Conservation (phyloP, 1,140 invertebrate genomes). For the Aphelinus certus region DNA sequence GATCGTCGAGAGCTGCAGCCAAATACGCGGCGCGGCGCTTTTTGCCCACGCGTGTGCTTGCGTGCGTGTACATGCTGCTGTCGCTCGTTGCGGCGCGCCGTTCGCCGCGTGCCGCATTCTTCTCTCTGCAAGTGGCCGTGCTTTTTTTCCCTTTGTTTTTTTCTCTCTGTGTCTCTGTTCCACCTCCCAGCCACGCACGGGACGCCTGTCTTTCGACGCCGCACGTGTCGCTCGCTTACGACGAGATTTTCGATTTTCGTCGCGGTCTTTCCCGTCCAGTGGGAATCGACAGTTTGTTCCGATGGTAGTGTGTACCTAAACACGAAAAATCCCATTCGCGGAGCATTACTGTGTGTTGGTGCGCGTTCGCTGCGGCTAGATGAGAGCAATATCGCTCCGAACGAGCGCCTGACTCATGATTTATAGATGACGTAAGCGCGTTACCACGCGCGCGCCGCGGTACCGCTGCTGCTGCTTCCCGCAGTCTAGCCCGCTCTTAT, state of each 20-base stretch:
- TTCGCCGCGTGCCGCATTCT: slow-evolving; percentile 44
- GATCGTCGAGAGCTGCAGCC: slow-evolving; percentile 29
- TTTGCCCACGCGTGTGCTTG: no score
- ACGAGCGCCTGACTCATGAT: slow-evolving; percentile 22
- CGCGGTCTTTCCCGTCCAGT: no score
- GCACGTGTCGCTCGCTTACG: no score
- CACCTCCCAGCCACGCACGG: not conserved
- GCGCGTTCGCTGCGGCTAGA: not conserved
- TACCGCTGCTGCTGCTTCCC: no score
- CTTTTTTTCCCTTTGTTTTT: not conserved
- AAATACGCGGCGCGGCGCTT: slow-evolving; percentile 43
- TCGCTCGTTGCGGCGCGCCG: slow-evolving; percentile 38
- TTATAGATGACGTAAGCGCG: slow-evolving; percentile 33
- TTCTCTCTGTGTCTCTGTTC: not conserved
- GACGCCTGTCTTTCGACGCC: no score
- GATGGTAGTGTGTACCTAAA: not conserved
- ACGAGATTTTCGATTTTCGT: no score
- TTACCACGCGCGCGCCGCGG: not conserved
- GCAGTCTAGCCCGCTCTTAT: no score
- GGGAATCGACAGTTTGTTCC: no score
- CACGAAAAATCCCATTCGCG: slow-evolving; percentile 32
- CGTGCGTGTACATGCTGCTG: no score
- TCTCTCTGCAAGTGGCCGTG: not conserved
- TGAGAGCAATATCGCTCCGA: not conserved
- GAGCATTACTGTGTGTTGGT: not conserved